Conservation (phyloP, 2,888 invertebrate genomes). For the Palloptera scutellata region DNA sequence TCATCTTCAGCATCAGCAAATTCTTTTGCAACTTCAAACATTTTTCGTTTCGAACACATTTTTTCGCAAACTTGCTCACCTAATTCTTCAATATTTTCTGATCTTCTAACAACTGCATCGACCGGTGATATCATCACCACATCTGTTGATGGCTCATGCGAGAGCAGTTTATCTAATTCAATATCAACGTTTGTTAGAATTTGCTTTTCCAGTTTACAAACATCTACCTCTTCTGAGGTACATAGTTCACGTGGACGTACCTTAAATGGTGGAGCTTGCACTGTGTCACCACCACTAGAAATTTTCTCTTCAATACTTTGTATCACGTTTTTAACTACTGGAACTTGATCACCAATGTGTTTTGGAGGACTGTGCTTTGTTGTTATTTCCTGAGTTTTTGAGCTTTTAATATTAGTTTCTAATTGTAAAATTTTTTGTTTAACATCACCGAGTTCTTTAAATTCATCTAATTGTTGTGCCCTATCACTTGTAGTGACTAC, state of each 20-base stretch:
- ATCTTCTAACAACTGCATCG: constrained; percentile 41
- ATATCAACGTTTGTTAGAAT: constrained; percentile 51
- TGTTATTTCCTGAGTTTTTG: not conserved
- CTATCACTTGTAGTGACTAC: not conserved
- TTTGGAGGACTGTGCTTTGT: constrained; percentile 18
- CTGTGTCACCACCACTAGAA: constrained; percentile 44
- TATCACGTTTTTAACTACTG: constrained; percentile 69
- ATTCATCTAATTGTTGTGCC: constrained; percentile 46
- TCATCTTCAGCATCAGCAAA: constrained; percentile 16
- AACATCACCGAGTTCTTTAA: constrained; percentile 67
- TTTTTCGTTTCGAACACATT: constrained; percentile 47
- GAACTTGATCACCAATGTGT: constrained; percentile 47
- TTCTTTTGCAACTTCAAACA: constrained; percentile 52
- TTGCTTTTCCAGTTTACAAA: constrained; percentile 49
- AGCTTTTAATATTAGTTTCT: constrained; percentile 57
- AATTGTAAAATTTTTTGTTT: constrained; percentile 67
- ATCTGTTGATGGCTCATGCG: constrained; percentile 44
- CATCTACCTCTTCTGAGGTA: constrained; percentile 40
- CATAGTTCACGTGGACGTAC: constrained; percentile 55
- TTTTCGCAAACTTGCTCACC: constrained; percentile 58
- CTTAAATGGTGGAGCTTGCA: constrained; percentile 51
- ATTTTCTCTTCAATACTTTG: constrained; percentile 67
- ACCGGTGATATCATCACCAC: constrained; percentile 48
- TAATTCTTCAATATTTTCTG: constrained; percentile 40
- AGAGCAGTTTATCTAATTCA: constrained; percentile 43